phyloP scores from a whole-genome alignment of 1,140 invertebrate genomes.

The Ectropis grisescens region DNA sequence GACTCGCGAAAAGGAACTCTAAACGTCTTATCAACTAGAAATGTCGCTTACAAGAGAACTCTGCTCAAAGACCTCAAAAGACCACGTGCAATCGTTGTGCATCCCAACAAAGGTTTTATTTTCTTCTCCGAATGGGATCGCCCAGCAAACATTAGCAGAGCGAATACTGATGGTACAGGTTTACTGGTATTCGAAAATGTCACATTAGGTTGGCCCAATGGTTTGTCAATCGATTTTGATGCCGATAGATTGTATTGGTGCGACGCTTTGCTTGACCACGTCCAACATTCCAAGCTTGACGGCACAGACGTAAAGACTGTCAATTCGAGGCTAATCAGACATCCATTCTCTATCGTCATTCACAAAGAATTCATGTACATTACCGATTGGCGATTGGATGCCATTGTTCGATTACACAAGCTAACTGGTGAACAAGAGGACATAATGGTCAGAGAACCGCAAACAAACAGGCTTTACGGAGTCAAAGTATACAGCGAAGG shows the following conservation, averaged over 20 bases:
- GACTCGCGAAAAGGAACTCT: constrained; percentile 96
- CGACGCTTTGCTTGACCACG: constrained; percentile 94
- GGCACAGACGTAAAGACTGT: constrained; percentile 94
- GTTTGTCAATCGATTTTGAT: constrained; percentile 91
- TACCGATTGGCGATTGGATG: constrained; percentile 96
- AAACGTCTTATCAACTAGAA: constrained; percentile 91
- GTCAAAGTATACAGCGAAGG: constrained; percentile 90
- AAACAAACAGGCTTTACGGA: constrained; percentile 91
- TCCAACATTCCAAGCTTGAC: constrained; percentile 95
- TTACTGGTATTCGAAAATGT: constrained; percentile 92
- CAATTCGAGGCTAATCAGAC: constrained; percentile 88
- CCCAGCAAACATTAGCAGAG: constrained; percentile 94
- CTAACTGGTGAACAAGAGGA: constrained; percentile 88
- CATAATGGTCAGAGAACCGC: constrained; percentile 88
- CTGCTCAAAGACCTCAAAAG: constrained; percentile 90
- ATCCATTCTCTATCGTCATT: constrained; percentile 97
- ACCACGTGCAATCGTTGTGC: constrained; percentile 95
- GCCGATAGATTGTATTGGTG: constrained; percentile 94
- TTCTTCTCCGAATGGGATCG: constrained; percentile 98
- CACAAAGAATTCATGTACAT: constrained; percentile 96
- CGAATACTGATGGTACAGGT: constrained; percentile 89
- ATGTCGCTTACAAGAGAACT: constrained; percentile 87
- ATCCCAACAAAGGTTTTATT: constrained; percentile 93
- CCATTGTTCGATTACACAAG: constrained; percentile 93
- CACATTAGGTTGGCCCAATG: constrained; percentile 96